Evolutionary conservation across 1,140 invertebrate genomes (phyloP).

Genomic region (Drosophila bocki): DNA sequence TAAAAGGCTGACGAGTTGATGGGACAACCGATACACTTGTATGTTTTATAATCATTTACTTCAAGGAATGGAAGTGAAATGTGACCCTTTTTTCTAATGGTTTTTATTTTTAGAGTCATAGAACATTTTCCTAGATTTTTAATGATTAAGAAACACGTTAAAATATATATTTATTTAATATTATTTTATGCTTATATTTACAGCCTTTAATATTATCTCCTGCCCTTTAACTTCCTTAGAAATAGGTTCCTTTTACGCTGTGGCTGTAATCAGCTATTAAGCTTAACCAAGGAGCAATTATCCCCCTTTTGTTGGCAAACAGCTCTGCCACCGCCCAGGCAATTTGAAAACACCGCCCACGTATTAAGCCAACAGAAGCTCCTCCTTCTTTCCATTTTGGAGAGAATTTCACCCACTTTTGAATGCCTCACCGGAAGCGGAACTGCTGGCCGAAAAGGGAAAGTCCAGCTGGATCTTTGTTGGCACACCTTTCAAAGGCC

Average conservation of each 20-base stretch:
- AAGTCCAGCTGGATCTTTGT: slow-evolving; percentile 10
- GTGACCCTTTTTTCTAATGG: not conserved
- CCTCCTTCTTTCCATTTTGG: not conserved
- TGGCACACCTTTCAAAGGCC: slow-evolving; percentile 1
- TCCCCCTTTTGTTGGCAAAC: slow-evolving; percentile 16
- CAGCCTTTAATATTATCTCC: not conserved
- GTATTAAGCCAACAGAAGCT: not conserved
- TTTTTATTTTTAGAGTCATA: too few relatives aligned
- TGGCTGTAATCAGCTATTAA: slow-evolving; percentile 7
- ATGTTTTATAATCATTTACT: not conserved
- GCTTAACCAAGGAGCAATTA: slow-evolving; percentile 13
- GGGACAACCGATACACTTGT: not conserved
- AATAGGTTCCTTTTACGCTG: not conserved
- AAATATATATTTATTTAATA: not conserved
- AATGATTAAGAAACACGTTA: too few relatives aligned
- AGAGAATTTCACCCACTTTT: slow-evolving; percentile 3
- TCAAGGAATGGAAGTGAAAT: not conserved
- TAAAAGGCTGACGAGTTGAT: not conserved
- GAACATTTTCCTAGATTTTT: not conserved
- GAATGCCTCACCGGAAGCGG: slow-evolving; percentile 29
- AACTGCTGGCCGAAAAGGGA: slow-evolving; percentile 17
- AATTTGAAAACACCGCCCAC: slow-evolving; percentile 25
- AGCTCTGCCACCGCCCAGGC: slow-evolving; percentile 11
- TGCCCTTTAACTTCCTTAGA: too few relatives aligned
- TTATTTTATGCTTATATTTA: not conserved